Evolutionary conservation across 2,113 vertebrate genomes (phyloP).

Genomic region (Aldabrachelys gigantea): DNA sequence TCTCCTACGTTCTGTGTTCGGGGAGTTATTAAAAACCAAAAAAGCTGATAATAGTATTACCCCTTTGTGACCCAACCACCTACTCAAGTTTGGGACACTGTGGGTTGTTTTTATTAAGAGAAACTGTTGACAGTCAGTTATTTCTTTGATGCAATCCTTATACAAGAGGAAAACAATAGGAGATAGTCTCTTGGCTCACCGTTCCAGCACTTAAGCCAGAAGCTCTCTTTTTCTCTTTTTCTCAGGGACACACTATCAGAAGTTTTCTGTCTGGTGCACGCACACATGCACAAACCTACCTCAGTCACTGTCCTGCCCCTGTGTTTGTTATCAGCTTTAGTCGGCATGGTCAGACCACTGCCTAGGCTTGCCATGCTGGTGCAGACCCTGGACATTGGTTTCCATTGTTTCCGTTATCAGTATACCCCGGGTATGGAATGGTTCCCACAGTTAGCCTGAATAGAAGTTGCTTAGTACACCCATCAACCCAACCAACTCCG

Average conservation of each 20-base stretch:
- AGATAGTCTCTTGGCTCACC: background rate
- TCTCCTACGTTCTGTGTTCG: background rate
- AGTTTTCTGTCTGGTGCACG: background rate
- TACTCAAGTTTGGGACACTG: background rate
- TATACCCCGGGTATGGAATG: background rate
- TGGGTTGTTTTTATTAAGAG: background rate
- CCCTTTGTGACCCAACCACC: background rate
- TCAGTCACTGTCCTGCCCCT: background rate
- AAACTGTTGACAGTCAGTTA: background rate
- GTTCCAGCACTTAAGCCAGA: background rate
- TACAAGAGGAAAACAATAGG: background rate
- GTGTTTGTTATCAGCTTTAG: background rate
- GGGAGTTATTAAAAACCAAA: slow-evolving; percentile 5
- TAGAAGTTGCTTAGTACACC: background rate
- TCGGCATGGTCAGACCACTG: background rate
- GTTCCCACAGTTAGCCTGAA: background rate
- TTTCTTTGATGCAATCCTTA: background rate
- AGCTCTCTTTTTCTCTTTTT: background rate
- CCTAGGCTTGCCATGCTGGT: background rate
- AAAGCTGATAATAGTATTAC: background rate
- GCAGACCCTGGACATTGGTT: background rate
- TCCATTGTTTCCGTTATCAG: background rate
- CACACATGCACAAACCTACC: background rate
- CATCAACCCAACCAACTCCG: background rate
- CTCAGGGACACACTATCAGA: background rate